phyloP scores from a whole-genome alignment of 1,140 invertebrate species.

The Metaphire vulgaris region DNA sequence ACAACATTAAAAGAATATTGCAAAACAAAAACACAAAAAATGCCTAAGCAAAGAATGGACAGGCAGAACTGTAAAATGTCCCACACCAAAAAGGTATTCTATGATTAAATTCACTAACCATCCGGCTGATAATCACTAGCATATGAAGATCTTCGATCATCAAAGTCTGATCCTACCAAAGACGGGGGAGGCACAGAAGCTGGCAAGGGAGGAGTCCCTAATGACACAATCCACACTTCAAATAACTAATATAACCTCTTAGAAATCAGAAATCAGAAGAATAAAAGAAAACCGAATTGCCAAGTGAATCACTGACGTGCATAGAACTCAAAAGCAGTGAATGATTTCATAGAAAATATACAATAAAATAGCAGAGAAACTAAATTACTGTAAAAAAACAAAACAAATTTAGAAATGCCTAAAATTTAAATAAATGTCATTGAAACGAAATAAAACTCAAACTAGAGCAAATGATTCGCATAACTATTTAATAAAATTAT shows the following conservation, averaged over 20 bases:
- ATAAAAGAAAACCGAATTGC: neutral
- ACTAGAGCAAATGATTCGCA: no score
- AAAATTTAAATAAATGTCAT: no score
- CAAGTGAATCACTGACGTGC: neutral
- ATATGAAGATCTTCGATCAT: neutral
- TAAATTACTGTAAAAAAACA: neutral
- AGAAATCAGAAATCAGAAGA: neutral
- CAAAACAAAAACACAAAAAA: no score
- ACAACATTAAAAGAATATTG: neutral
- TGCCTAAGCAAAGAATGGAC: no score
- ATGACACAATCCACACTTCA: neutral
- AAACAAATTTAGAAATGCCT: no score
- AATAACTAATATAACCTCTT: neutral
- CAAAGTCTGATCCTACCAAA: neutral
- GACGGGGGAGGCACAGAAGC: slow-evolving; percentile 17
- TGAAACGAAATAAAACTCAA: no score
- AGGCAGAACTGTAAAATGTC: no score
- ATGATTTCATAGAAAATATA: neutral
- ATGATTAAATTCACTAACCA: slow-evolving; percentile 1
- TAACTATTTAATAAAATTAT: no score
- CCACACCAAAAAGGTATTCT: no score
- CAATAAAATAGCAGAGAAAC: neutral
- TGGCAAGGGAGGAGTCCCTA: slow-evolving; percentile 9
- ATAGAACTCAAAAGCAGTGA: neutral
- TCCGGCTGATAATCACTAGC: neutral